Base-by-base conservation (phyloP, 2,888 invertebrate species). In the Sminthurinus aureus region DNA sequence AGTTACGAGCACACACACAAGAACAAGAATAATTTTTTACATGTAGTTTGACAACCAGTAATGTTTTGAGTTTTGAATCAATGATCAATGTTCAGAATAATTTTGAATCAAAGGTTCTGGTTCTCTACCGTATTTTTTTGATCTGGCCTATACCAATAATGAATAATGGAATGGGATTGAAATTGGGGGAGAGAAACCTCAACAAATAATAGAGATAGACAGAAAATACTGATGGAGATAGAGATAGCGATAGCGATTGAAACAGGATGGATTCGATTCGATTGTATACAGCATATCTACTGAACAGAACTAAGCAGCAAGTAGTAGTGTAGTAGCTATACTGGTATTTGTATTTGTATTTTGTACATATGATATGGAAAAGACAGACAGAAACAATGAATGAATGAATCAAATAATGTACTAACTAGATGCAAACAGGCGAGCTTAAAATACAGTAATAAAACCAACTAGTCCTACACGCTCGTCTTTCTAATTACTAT, bases 401-500 rank as follows among this genome's bases (percentile, higher is more conserved):
- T 15, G 38, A 73, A 8, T 15, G 51, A 75, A 75, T n/a, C 3
- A 75, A 75, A 26, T n/a, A 51, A 38, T 38, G 15, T 75, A 58
- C 15, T 58, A 9, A 22, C 26, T 26, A 58, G 58, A 58, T 58
- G 9, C 15, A 18, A 58, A 58, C 15, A 58, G 58, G 58, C 13
- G 22, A 58, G 24, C 20, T 77, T 58, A 69, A 77, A 77, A 77
- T 52, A 77, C 26, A 58, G 64, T 77, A 77, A 77, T 77, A 77
- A 58, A 77, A 22, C 77, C 77, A 58, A 77, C 58, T 58, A 77
- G 77, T 13, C 58, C 64, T 18, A 64, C 13, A 64, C 64, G 13
- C 13, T 64, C 11, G 24, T 71, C 71, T 78, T 78, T 78, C 26
- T 78, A 78, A 78, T 78, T 78, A 66, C 78, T 78, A 78, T 78